Percentiles rank a stretch among this genome's conserved stretches.
These are phyloP conservation scores for Digitonthophagus gazella DNA, from an alignment of 2,888 invertebrate genomes.

Conservation along the genomic window DNA sequence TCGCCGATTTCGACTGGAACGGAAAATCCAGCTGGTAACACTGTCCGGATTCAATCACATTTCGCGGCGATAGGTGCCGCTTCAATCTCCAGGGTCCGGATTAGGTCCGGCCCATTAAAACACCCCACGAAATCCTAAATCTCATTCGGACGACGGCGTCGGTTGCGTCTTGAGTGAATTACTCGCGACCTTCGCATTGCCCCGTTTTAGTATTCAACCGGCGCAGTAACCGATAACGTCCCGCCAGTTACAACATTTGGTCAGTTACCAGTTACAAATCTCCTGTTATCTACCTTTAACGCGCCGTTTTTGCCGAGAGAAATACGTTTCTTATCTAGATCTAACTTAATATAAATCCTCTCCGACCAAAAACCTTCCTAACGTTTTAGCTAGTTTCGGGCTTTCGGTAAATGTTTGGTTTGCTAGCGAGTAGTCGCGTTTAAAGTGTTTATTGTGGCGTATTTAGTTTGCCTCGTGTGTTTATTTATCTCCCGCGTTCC, in stretches of 20 bases:
- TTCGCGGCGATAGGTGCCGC: not conserved
- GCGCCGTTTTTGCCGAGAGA: not conserved
- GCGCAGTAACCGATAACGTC: not conserved
- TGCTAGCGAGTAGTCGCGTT: too few relatives aligned
- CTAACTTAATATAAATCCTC: not conserved
- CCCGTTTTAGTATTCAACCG: not conserved
- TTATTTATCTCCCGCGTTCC: not conserved
- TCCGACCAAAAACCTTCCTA: too few relatives aligned
- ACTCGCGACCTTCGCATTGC: not conserved
- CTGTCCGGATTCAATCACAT: not conserved
- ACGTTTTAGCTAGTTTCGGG: too few relatives aligned
- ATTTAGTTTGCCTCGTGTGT: not conserved
- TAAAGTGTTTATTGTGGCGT: not conserved
- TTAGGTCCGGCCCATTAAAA: not conserved
- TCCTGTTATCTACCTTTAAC: not conserved
- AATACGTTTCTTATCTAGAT: not conserved
- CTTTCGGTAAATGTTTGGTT: too few relatives aligned
- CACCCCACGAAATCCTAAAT: not conserved
- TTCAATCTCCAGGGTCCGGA: not conserved
- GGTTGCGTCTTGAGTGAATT: slow-evolving; percentile 33
- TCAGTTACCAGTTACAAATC: not conserved
- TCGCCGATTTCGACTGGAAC: too few relatives aligned
- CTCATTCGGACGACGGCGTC: slow-evolving; percentile 22
- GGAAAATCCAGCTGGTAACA: not conserved
- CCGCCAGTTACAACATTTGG: too few relatives aligned